Evolutionary conservation across 2,113 vertebrate genomes (phyloP).

Genomic region (Pandion haliaetus): DNA sequence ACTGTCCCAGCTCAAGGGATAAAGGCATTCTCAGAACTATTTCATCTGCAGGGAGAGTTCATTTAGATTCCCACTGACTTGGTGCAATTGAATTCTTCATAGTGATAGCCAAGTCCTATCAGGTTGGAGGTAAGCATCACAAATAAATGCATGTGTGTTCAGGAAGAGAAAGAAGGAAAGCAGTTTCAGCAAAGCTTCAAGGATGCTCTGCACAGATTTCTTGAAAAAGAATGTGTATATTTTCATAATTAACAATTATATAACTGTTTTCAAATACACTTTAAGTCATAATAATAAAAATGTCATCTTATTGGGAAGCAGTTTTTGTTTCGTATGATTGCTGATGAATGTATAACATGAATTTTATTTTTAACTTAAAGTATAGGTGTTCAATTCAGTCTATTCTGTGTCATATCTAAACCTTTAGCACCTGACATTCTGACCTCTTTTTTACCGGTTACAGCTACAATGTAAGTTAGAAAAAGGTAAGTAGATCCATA

Average conservation of each 20-base stretch:
- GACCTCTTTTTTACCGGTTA: neutral
- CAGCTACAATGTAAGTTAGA: neutral
- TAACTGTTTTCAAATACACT: neutral
- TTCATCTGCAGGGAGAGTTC: neutral
- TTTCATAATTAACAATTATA: neutral
- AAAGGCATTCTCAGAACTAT: conserved; percentile 13
- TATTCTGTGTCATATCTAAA: neutral
- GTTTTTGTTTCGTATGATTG: neutral
- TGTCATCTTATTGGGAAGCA: neutral
- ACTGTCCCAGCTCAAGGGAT: conserved; percentile 10
- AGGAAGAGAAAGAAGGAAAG: neutral
- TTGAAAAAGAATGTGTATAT: neutral
- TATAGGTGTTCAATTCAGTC: neutral
- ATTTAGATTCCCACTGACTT: conserved; percentile 12
- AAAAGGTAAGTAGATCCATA: neutral
- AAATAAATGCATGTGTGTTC: neutral
- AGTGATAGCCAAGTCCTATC: neutral
- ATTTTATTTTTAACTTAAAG: neutral
- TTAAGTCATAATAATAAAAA: neutral
- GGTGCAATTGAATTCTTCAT: neutral
- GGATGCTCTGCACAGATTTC: neutral
- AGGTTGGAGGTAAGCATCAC: neutral
- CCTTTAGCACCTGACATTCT: neutral
- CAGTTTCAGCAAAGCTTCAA: neutral
- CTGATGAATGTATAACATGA: neutral